Percentiles rank a stretch among this genome's conserved stretches.
These are phyloP conservation scores for Petrocephalus schoutedeni DNA, from an alignment of 2,797 vertebrate genomes.

Conservation along the genomic window DNA sequence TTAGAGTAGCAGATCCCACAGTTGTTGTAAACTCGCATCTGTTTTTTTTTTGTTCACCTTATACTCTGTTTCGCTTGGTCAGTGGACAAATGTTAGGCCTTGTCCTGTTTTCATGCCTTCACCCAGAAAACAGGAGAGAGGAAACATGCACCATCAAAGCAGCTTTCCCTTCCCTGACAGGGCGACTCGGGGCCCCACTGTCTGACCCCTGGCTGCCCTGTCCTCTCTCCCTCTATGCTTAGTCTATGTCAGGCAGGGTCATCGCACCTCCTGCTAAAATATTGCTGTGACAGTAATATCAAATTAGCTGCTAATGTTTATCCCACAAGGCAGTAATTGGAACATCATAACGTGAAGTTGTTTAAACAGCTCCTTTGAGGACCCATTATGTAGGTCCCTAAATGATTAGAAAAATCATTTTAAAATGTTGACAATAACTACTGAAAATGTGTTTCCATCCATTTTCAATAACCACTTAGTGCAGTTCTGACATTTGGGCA, in stretches of 20 bases:
- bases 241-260: neutral
- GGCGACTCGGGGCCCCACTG: neutral
- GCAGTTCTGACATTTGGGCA: neutral
- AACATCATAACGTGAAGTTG: neutral
- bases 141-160: neutral
- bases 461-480: neutral
- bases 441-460: neutral
- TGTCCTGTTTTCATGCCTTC: neutral
- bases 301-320: neutral
- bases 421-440: neutral
- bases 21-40: neutral
- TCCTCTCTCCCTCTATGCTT: neutral
- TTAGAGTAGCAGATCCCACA: neutral
- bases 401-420: neutral
- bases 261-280: neutral
- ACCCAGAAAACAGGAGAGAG: slow-evolving; percentile 6
- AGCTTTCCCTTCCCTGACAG: neutral
- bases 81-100: neutral
- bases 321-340: neutral
- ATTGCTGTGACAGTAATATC: neutral
- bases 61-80: neutral
- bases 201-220: neutral
- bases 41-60: neutral
- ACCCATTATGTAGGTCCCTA: neutral
- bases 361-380: neutral